Base-by-base conservation (phyloP, 2,797 vertebrate genomes). In the Oophaga sylvatica region DNA sequence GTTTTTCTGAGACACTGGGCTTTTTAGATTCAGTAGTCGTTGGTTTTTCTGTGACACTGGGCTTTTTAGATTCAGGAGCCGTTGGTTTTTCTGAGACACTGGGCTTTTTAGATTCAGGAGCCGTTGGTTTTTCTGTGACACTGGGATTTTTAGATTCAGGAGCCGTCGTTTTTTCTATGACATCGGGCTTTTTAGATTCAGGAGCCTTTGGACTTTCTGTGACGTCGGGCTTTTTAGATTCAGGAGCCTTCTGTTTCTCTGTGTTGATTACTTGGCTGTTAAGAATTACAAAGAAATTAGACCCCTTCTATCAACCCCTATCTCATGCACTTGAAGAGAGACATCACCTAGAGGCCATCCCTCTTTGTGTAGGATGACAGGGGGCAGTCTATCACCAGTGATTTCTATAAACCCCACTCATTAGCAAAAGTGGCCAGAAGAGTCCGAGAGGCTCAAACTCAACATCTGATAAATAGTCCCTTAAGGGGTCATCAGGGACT, bases 221-320 rank as follows among this genome's bases (percentile, higher is more conserved):
- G 63, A 35, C 35, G 5, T 35, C 4, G 1, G 71, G 11, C 22
- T 75, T 13, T 75, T 48, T 53, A 15, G 71, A 6, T 53, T 48
- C 41, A n/a, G 19, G 8, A n/a, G 22, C 17, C 10, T 11, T 35
- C 22, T 9, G 5, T 91, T 87, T 94, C 93, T 95, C 91, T 68
- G 92, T 91, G 65, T 15, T 91, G 87, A 92, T 92, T 92, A 91
- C 93, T 91, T 90, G 90, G 29, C 78, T 80, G 57, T 41, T 31
- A 60, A 22, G 4, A 5, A 41, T 56, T 26, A 53, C 48, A 77
- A 2, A 56, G 11, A 53, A 5, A 3, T 70, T 70, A 70, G 67
- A 70, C 29, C 12, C 16, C 2, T 59, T 59, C 15, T 4, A 59
- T 59, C 16, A 53, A 53, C 48, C 48, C 1, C 48, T 9, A 53